Base-by-base conservation (phyloP, 1,140 invertebrate genomes). In the Drepana arcuata region DNA sequence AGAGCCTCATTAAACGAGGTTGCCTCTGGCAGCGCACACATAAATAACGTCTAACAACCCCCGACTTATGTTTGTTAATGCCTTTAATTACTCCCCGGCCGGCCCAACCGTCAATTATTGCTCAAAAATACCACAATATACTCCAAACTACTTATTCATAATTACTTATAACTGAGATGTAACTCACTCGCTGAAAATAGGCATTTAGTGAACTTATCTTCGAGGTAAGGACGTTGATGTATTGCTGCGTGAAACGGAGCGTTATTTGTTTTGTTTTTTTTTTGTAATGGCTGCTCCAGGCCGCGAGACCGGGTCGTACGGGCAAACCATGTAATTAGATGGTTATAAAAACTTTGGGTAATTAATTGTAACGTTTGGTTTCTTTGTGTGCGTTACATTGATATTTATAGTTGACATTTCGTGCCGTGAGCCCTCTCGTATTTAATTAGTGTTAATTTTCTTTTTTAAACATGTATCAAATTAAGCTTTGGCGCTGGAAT, bases 151-250 rank as follows among this genome's bases (percentile, higher is more conserved):
- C 63, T 79, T 71, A 73, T 66, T 69, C 71, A 73, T 72, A 77
- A 77, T 79, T 71, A 72, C 64, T 55, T 66, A 55, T 65, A 70
- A 79, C 67, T 67, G 41, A 79, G 74, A 79, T 70, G 71, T 75
- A 68, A 72, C 50, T 62, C 56, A 56, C 62, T 35, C 50, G 60
- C 45, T 65, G 67, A 72, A 75, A 75, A 51, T 69, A 62, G 49
- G 58, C 58, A 64, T 74, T 72, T 74, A 73, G 66, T 59, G 43
- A 41, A 60, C 44, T 65, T 73, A 72, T 67, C 66, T 68, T 41
- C 45, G 26, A 45, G 34, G 34, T 47, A 41, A 16, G 12, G 67
- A 74, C 73, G 37, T 71, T 78, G 71, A 78, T 78, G 59, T 55
- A 75, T 73, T 50, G 53, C 50, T 49, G 40, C 36, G 48, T 65